Percentiles rank a stretch among this genome's conserved stretches.
These are phyloP conservation scores for Cerceris ruficornis DNA, from an alignment of 2,888 invertebrate genomes.

Conservation along the genomic window DNA sequence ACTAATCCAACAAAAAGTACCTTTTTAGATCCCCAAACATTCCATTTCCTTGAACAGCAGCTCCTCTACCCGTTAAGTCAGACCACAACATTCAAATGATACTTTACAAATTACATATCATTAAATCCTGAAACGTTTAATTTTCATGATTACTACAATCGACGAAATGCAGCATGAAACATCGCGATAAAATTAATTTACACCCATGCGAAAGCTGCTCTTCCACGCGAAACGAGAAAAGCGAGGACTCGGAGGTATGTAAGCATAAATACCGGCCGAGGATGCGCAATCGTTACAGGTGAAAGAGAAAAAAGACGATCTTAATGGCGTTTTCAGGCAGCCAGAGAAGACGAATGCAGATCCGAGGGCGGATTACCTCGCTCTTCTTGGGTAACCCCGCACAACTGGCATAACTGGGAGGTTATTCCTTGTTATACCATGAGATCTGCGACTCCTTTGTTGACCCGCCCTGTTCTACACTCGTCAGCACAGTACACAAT, in stretches of 20 bases:
- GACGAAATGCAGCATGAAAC: background rate
- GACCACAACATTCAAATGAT: background rate
- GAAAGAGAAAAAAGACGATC: conserved; percentile 29
- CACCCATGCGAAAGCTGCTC: conserved; percentile 9
- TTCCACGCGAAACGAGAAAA: conserved; percentile 9
- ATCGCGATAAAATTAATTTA: background rate
- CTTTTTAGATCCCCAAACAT: no score
- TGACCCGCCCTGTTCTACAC: conserved; percentile 7
- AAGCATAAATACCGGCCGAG: conserved; percentile 25
- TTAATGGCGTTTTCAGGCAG: conserved; percentile 36
- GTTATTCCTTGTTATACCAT: conserved; percentile 28
- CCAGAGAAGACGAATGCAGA: conserved; percentile 30
- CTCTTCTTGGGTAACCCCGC: conserved; percentile 60
- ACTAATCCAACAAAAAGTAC: no score
- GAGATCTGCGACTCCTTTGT: conserved; percentile 15
- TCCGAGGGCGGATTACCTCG: conserved; percentile 39
- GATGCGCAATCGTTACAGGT: conserved; percentile 32
- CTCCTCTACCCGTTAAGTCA: no score
- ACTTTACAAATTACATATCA: background rate
- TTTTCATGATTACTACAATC: no score
- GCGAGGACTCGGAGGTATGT: conserved; percentile 14
- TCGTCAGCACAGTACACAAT: background rate
- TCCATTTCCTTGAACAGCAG: no score
- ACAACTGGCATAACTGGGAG: conserved; percentile 64
- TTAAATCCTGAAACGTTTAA: background rate